A percentile compares a stretch with the other conserved stretches of the same genome.
Evolutionary conservation across 2,113 vertebrate species (phyloP).

Genomic region (Butorides virescens): DNA sequence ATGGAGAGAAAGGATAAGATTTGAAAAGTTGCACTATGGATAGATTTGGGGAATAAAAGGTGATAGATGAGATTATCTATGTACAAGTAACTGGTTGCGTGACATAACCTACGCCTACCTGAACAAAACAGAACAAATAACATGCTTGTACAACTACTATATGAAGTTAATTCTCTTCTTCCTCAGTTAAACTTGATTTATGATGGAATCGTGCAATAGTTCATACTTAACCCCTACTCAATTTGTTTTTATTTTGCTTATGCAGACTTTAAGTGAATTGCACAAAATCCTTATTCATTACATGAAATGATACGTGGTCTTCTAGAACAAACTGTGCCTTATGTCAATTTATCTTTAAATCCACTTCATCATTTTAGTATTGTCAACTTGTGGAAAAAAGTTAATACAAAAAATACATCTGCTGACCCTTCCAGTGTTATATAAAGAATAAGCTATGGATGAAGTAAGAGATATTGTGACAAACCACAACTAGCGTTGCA

Average conservation of each 20-base stretch:
- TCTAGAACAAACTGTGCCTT: neutral
- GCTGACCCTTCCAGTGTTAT: neutral
- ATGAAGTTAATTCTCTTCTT: neutral
- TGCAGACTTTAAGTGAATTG: neutral
- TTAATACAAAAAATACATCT: neutral
- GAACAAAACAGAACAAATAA: neutral
- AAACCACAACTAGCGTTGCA: neutral
- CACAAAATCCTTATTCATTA: neutral
- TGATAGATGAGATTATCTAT: neutral
- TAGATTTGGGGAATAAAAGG: neutral
- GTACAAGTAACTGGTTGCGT: accelerated
- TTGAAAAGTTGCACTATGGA: neutral
- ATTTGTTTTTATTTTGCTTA: neutral
- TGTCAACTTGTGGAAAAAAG: neutral
- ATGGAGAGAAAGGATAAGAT: neutral
- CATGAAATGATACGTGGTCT: neutral
- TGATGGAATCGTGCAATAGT: neutral
- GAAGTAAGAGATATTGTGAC: neutral
- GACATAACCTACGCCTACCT: neutral
- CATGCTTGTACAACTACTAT: neutral
- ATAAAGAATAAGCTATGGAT: neutral
- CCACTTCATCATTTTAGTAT: neutral
- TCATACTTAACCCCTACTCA: neutral
- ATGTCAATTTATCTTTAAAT: neutral
- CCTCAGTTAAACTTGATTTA: neutral